Evolutionary conservation across 2,113 vertebrate genomes (phyloP).

Genomic region (Heterocephalus glaber): DNA sequence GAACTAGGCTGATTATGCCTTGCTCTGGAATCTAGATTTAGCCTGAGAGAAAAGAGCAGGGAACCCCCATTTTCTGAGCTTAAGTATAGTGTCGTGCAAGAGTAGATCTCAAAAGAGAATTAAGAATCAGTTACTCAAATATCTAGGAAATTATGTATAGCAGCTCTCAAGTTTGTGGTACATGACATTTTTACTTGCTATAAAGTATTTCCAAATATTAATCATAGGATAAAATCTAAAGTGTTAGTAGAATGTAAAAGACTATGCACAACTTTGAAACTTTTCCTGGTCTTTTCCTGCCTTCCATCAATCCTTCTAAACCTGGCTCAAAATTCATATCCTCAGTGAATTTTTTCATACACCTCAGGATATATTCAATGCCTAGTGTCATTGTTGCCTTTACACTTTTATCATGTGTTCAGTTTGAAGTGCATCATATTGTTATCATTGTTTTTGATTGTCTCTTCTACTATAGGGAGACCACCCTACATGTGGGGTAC

Average conservation of each 20-base stretch:
- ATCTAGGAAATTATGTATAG: neutral
- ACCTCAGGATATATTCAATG: neutral
- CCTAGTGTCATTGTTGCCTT: neutral
- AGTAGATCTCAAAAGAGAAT: too few species aligned
- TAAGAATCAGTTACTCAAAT: neutral
- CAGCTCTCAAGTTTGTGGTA: neutral
- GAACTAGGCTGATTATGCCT: neutral
- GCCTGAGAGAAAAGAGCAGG: neutral
- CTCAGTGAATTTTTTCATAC: neutral
- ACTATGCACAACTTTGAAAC: neutral
- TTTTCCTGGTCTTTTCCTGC: neutral
- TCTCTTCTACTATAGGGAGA: neutral
- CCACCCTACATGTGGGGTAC: neutral
- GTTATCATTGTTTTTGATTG: neutral
- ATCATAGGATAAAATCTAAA: neutral
- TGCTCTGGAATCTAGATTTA: neutral
- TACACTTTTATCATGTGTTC: neutral
- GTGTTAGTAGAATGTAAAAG: neutral
- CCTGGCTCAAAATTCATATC: neutral
- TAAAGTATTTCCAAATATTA: neutral
- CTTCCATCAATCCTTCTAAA: neutral
- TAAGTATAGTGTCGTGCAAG: neutral
- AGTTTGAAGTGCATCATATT: neutral
- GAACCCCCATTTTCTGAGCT: neutral
- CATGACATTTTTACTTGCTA: neutral